Conservation (phyloP, 2,888 invertebrate species). For the Operophtera brumata region DNA sequence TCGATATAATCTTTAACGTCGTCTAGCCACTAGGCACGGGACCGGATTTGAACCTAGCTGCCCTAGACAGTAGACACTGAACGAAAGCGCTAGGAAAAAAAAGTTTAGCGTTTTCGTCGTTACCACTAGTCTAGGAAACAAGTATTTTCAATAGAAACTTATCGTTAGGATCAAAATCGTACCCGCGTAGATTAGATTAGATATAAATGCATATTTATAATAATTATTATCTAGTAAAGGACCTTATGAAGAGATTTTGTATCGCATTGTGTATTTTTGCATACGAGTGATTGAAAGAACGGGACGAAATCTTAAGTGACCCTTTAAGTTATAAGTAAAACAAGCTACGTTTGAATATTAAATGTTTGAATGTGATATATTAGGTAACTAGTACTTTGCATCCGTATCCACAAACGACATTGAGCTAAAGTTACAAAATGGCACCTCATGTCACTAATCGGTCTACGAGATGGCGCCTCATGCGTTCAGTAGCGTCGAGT, state of each 20-base stretch:
- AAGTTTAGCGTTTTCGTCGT: neutral
- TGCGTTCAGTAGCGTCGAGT: neutral
- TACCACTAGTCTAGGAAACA: neutral
- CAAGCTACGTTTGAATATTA: slow-evolving; percentile 18
- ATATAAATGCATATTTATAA: slow-evolving; percentile 54
- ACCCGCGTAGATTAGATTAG: slow-evolving; percentile 49
- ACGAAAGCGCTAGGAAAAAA: neutral
- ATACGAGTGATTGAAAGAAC: slow-evolving; percentile 44
- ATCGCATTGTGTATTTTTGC: slow-evolving; percentile 63
- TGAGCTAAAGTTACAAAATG: neutral
- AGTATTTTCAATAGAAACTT: neutral
- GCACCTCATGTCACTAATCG: too few species aligned
- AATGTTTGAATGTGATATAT: slow-evolving; percentile 26
- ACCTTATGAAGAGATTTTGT: slow-evolving; percentile 69
- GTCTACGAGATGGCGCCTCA: too few species aligned
- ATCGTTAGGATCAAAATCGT: slow-evolving; percentile 33
- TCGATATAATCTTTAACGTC: slow-evolving; percentile 48
- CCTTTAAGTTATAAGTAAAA: slow-evolving; percentile 23
- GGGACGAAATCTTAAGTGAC: slow-evolving; percentile 14
- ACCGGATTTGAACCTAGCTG: slow-evolving; percentile 32
- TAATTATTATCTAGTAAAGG: slow-evolving; percentile 38
- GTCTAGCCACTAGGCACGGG: slow-evolving; percentile 39
- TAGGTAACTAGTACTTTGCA: slow-evolving; percentile 16
- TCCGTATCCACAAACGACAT: slow-evolving; percentile 8
- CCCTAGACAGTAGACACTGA: neutral